Conservation (phyloP, 2,113 vertebrate species). For the Butorides virescens region DNA sequence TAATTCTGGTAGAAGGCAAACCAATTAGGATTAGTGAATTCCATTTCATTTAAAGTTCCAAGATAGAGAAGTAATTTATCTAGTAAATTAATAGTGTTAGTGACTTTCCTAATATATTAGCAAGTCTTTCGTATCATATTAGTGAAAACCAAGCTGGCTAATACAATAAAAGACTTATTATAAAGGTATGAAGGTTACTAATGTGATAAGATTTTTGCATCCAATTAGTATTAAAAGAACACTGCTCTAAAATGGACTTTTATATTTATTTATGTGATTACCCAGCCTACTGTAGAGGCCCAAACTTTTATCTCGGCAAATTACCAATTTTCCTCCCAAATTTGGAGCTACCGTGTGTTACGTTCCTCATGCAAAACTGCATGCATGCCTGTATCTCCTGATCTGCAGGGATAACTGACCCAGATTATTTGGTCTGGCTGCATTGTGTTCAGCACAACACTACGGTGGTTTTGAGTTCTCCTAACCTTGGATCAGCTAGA, state of each 20-base stretch:
- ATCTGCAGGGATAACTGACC: conserved; percentile 25
- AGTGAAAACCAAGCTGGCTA: conserved; percentile 76
- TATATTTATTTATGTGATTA: conserved; percentile 59
- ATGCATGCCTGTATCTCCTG: neutral
- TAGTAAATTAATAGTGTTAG: conserved; percentile 82
- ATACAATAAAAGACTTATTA: conserved; percentile 74
- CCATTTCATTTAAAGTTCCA: conserved; percentile 83
- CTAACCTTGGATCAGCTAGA: conserved; percentile 36
- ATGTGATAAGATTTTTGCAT: conserved; percentile 70
- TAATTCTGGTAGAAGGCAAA: conserved; percentile 80
- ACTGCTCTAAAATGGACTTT: conserved; percentile 44
- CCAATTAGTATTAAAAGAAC: conserved; percentile 64
- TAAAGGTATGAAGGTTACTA: conserved; percentile 72
- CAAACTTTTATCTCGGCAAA: conserved; percentile 53
- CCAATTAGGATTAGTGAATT: conserved; percentile 85
- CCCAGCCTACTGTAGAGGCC: neutral
- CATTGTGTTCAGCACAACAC: conserved; percentile 30
- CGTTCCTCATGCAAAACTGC: neutral
- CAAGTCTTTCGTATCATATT: conserved; percentile 77
- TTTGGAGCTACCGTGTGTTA: neutral
- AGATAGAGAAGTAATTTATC: conserved; percentile 83
- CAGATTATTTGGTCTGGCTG: conserved; percentile 13
- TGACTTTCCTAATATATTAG: conserved; percentile 78
- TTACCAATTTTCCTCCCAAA: conserved; percentile 11
- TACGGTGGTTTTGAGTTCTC: conserved; percentile 43